Conservation (phyloP, 2,797 vertebrate genomes). For the Rhynchotus rufescens region DNA sequence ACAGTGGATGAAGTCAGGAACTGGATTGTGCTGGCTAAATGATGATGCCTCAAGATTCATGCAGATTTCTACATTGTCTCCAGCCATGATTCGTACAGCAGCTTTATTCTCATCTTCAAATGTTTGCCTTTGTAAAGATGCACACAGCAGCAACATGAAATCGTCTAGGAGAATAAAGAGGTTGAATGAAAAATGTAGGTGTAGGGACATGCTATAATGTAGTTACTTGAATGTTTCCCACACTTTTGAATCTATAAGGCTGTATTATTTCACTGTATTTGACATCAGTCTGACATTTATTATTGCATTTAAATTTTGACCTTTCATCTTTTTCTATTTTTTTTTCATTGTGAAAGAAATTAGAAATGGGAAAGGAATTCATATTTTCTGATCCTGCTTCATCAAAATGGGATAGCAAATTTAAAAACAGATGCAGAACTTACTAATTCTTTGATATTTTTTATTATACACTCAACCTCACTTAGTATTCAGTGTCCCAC, state of each 20-base stretch:
- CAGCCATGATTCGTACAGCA: constrained; percentile 93
- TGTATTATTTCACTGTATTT: neutral
- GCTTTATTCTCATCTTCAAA: constrained; percentile 98
- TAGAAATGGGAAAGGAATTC: neutral
- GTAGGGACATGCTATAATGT: neutral
- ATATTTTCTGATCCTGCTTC: neutral
- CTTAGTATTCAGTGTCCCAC: neutral
- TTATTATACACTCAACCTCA: neutral
- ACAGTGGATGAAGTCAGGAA: constrained; percentile 98
- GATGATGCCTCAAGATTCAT: constrained; percentile 95
- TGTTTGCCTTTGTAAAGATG: constrained; percentile 93
- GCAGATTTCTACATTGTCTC: constrained; percentile 98
- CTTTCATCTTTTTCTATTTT: neutral
- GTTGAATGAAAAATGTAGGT: neutral
- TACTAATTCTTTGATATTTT: neutral
- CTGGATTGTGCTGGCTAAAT: constrained; percentile 97
- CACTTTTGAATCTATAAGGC: neutral
- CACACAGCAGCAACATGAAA: constrained; percentile 95
- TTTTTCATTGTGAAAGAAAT: neutral
- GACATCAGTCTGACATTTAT: neutral
- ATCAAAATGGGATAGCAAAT: neutral
- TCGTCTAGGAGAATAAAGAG: constrained; percentile 84
- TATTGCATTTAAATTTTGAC: neutral
- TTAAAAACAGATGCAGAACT: neutral
- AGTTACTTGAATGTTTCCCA: neutral